Evolutionary conservation across 23 tunicate species (phyloP).

Genomic region (Phallusia fumigata): DNA sequence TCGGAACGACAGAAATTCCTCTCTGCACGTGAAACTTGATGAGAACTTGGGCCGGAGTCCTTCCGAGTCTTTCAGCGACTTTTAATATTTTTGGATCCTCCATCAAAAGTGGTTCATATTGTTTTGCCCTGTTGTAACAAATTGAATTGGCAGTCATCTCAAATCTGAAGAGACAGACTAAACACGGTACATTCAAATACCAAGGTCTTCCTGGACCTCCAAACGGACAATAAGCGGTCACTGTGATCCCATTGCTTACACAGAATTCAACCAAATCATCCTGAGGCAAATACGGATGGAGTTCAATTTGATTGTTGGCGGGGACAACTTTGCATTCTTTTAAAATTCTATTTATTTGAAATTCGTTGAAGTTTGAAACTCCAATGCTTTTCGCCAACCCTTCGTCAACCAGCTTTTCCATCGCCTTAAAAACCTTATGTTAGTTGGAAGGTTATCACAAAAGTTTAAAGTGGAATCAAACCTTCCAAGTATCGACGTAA

Average conservation of each 20-base stretch:
- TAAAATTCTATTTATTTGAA: constrained; percentile 70
- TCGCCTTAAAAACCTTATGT: constrained; percentile 21
- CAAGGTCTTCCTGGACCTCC: constrained; percentile 79
- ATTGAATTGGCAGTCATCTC: neutral
- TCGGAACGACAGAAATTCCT: constrained; percentile 52
- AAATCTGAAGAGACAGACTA: neutral
- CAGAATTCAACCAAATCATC: constrained; percentile 55
- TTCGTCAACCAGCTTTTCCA: constrained; percentile 61
- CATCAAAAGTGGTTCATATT: constrained; percentile 40
- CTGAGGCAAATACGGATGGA: constrained; percentile 69
- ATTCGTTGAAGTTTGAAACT: constrained; percentile 85
- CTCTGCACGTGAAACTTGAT: constrained; percentile 72
- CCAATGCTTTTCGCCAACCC: constrained; percentile 82
- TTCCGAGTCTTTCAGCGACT: constrained; percentile 55
- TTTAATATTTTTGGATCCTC: constrained; percentile 60
- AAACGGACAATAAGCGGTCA: constrained; percentile 92
- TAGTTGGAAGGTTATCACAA: too few relatives aligned
- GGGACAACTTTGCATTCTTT: constrained; percentile 55
- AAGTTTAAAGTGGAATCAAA: neutral
- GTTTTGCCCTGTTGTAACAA: neutral
- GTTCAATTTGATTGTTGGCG: constrained; percentile 78
- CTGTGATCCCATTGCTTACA: constrained; percentile 51
- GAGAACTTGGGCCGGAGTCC: constrained; percentile 69
- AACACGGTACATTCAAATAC: constrained; percentile 9
- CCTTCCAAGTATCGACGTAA: constrained; percentile 85